These are phyloP conservation scores for Sitobion miscanthi DNA, from an alignment of 1,140 invertebrate species.

Conservation along the genomic window DNA sequence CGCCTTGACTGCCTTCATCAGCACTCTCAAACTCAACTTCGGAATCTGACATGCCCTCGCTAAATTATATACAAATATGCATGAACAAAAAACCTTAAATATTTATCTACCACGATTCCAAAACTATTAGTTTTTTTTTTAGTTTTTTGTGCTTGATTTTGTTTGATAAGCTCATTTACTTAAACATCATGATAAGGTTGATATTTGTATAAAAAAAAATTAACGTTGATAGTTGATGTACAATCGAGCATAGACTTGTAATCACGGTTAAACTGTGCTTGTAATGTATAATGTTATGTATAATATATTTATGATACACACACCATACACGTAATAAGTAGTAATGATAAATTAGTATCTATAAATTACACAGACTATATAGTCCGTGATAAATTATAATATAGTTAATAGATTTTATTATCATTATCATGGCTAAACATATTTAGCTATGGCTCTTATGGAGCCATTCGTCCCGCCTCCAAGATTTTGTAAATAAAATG, in stretches of 20 bases:
- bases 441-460: no score
- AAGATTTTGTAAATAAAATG: neutral
- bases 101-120: neutral
- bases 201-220: no score
- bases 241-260: no score
- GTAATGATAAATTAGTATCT: no score
- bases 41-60: conserved; percentile 31
- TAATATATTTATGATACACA: no score
- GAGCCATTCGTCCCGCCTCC: no score
- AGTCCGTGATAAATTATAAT: no score
- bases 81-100: neutral
- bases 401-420: neutral
- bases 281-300: no score
- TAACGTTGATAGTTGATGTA: no score
- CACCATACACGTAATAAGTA: no score
- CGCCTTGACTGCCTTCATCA: conserved; percentile 22
- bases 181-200: neutral
- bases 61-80: neutral
- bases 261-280: no score
- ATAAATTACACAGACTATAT: no score
- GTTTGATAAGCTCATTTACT: neutral
- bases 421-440: neutral
- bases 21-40: conserved; percentile 49
- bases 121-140: neutral
- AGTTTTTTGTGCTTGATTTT: neutral